Evolutionary conservation across 2,888 invertebrate genomes (phyloP), one percentile per base, ranked within the genome.

Genomic region (Xylota sylvarum): DNA sequence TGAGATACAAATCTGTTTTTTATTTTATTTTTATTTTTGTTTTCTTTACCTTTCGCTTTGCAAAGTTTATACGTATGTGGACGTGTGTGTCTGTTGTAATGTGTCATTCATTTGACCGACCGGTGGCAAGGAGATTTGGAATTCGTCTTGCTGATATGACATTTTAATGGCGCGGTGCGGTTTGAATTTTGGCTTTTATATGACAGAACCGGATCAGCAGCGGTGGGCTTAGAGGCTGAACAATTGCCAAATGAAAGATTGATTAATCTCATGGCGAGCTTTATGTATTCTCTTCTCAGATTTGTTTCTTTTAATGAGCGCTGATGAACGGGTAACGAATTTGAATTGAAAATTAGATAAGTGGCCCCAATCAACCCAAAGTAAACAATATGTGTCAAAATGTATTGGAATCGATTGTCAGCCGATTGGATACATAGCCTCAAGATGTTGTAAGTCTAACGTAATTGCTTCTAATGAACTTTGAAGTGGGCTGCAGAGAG

Each of bases 1-100:
- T 73, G 73, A 80, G 72, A 80, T 80, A 73, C 80, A 80, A 80
- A 65, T 80, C 65, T 80, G 48, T 60, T 50, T 70, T 62, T 12
- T n/a, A 50, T 46, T 65, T 50, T 60, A 30, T 48, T 50, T 72
- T 32, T 3, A 1, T 55, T 77, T 14, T 14, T 23, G 27, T 30
- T 43, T 23, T n/a, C 55, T 56, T 64, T 67, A 73, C 73, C 80
- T 80, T 73, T 73, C 65, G 65, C 65, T 67, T 58, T 62, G 70
- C 56, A 12, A 17, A 14, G n/a, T 9, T 12, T 46, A 23, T 17
- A 40, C 17, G 43, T 32, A 23, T n/a, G 60, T 48, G 60, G n/a
- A 23, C 5, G 30, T 56, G 23, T 10, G 30, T 56, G 12, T 46
- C 5, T 72, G 70, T 19, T 65, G 64, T 73, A 65, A 72, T 73